A percentile compares a stretch with the other conserved stretches of the same genome.
Evolutionary conservation across 2,888 invertebrate genomes (phyloP).

Genomic region (Oeneis ivallda): DNA sequence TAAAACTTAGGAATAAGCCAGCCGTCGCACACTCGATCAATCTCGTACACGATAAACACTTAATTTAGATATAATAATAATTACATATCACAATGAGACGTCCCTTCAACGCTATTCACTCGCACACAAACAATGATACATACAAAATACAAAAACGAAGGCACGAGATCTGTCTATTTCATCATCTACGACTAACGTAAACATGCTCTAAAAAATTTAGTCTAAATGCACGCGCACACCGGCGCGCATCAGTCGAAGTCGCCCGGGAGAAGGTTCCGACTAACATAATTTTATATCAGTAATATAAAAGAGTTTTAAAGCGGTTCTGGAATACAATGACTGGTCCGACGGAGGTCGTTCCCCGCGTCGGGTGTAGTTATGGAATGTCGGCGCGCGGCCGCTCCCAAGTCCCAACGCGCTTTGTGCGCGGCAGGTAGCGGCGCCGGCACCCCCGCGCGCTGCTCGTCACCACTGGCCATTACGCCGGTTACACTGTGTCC

Average conservation of each 20-base stretch:
- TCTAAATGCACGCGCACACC: slow-evolving; percentile 71
- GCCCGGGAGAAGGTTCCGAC: slow-evolving; percentile 50
- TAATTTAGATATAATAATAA: slow-evolving; percentile 80
- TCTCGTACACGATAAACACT: slow-evolving; percentile 76
- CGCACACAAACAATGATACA: slow-evolving; percentile 67
- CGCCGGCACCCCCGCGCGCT: slow-evolving; percentile 40
- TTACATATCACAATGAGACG: slow-evolving; percentile 82
- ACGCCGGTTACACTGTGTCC: slow-evolving; percentile 66
- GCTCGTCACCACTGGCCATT: slow-evolving; percentile 54
- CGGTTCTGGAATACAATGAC: slow-evolving; percentile 76
- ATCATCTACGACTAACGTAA: slow-evolving; percentile 70
- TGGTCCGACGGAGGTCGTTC: slow-evolving; percentile 72
- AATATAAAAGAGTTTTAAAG: slow-evolving; percentile 67
- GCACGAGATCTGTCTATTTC: slow-evolving; percentile 77
- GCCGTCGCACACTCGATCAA: slow-evolving; percentile 70
- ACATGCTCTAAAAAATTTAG: slow-evolving; percentile 68
- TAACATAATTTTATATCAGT: slow-evolving; percentile 57
- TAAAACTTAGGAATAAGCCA: slow-evolving; percentile 66
- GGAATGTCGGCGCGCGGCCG: slow-evolving; percentile 75
- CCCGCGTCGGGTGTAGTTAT: slow-evolving; percentile 68
- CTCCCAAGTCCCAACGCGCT: slow-evolving; percentile 68
- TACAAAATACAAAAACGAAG: slow-evolving; percentile 72
- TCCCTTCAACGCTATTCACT: slow-evolving; percentile 74
- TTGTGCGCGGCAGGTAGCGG: slow-evolving; percentile 59
- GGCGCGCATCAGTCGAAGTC: slow-evolving; percentile 67